Percentiles rank a stretch among this genome's conserved stretches.
These are phyloP conservation scores for Belgica antarctica DNA, from an alignment of 2,888 invertebrate species.

Conservation along the genomic window DNA sequence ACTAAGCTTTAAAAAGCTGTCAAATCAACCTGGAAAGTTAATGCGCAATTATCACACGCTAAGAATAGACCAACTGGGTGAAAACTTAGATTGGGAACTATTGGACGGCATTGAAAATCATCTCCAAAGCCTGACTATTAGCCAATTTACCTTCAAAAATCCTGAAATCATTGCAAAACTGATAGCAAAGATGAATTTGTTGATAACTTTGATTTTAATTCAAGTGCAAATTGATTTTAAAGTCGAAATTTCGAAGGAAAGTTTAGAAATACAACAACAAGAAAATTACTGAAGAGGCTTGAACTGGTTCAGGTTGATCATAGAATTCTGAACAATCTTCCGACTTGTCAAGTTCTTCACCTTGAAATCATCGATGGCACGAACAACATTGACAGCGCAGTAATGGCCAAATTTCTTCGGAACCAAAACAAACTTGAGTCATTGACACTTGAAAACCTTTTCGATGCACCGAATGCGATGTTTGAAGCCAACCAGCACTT, in stretches of 20 bases:
- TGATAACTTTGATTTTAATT: background rate
- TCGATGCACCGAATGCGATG: background rate
- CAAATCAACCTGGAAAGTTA: background rate
- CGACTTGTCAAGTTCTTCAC: background rate
- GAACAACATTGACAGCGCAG: background rate
- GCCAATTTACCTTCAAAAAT: background rate
- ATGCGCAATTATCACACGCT: background rate
- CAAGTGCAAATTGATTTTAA: background rate
- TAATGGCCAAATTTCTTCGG: background rate
- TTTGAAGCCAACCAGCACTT: background rate
- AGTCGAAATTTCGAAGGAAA: background rate
- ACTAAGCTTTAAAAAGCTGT: background rate
- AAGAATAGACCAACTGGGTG: background rate
- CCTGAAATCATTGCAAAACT: background rate
- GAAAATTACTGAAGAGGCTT: background rate
- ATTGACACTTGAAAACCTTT: constrained; percentile 9
- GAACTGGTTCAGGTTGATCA: constrained; percentile 7
- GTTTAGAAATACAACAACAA: background rate
- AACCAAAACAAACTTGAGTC: background rate
- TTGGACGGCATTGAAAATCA: background rate
- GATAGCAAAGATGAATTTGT: background rate
- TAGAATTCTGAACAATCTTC: background rate
- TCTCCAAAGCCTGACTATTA: background rate
- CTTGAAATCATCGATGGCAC: background rate
- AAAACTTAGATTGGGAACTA: background rate